A percentile compares a stretch with the other conserved stretches of the same genome.
These are phyloP conservation scores for Orius insidiosus DNA, from an alignment of 1,140 invertebrate species.

Conservation along the genomic window DNA sequence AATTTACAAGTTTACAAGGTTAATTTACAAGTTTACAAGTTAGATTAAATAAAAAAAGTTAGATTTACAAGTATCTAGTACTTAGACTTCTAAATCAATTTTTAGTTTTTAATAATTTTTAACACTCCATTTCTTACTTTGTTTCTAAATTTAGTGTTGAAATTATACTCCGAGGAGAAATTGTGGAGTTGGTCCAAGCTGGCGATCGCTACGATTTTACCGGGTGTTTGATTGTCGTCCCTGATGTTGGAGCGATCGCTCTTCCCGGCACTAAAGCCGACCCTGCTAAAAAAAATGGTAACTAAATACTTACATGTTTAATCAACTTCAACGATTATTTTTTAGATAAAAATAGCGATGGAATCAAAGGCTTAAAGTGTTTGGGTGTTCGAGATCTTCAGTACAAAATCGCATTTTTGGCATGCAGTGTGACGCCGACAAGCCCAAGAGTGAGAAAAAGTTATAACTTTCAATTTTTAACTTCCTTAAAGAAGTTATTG, in stretches of 20 bases:
- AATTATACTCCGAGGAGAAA: conserved; percentile 87
- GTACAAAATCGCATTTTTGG: conserved; percentile 88
- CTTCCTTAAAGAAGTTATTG: too few species aligned
- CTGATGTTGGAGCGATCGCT: conserved; percentile 79
- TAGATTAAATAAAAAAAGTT: too few species aligned
- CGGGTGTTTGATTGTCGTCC: conserved; percentile 92
- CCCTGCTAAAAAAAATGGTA: conserved; percentile 11
- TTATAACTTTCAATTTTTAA: neutral
- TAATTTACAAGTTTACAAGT: too few species aligned
- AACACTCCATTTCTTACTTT: too few species aligned
- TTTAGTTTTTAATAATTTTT: too few species aligned
- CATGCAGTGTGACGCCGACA: conserved; percentile 76
- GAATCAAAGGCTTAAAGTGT: conserved; percentile 78
- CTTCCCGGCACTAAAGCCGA: conserved; percentile 69
- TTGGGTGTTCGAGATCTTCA: conserved; percentile 91
- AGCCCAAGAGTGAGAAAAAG: conserved; percentile 45
- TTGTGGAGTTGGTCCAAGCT: conserved; percentile 90
- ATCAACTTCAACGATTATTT: neutral
- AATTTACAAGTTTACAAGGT: too few species aligned
- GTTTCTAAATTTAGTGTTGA: conserved; percentile 82
- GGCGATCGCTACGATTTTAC: conserved; percentile 88
- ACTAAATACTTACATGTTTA: neutral
- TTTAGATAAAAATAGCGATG: conserved; percentile 63
- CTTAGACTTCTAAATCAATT: too few species aligned
- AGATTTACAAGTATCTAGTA: too few species aligned